Conservation (phyloP, 2,797 vertebrate species). For the Vespertilio murinus region DNA sequence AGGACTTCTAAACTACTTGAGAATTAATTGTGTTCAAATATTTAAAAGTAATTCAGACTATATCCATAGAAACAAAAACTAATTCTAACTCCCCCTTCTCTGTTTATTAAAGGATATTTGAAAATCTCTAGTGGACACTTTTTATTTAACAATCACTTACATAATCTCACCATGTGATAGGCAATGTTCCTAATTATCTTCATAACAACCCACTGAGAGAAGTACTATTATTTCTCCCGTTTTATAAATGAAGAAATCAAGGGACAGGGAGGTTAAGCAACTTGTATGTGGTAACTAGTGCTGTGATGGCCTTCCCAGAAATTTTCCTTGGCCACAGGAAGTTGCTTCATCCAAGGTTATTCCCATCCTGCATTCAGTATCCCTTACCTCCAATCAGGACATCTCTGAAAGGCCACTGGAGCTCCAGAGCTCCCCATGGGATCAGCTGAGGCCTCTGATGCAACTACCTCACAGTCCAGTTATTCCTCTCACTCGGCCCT, state of each 20-base stretch:
- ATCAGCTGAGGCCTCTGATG: not conserved
- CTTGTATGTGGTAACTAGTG: not conserved
- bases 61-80: not conserved
- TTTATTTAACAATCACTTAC: not conserved
- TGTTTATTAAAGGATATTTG: not conserved
- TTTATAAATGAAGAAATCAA: not conserved
- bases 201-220: not conserved
- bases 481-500: not conserved
- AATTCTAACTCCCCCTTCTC: not conserved
- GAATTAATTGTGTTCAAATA: not conserved
- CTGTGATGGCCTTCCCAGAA: not conserved
- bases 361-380: not conserved
- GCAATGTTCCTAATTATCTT: not conserved
- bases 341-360: not conserved
- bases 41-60: not conserved
- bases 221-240: not conserved
- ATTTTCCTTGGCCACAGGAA: not conserved
- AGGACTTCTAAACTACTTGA: slow-evolving; percentile 2
- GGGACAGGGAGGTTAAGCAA: not conserved
- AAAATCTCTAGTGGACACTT: not conserved
- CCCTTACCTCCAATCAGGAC: not conserved
- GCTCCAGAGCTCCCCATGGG: not conserved
- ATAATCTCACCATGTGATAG: not conserved
- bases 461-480: not conserved
- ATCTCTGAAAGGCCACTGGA: not conserved